phyloP scores from a whole-genome alignment of 2,113 vertebrate species.

The Seriola quinqueradiata region DNA sequence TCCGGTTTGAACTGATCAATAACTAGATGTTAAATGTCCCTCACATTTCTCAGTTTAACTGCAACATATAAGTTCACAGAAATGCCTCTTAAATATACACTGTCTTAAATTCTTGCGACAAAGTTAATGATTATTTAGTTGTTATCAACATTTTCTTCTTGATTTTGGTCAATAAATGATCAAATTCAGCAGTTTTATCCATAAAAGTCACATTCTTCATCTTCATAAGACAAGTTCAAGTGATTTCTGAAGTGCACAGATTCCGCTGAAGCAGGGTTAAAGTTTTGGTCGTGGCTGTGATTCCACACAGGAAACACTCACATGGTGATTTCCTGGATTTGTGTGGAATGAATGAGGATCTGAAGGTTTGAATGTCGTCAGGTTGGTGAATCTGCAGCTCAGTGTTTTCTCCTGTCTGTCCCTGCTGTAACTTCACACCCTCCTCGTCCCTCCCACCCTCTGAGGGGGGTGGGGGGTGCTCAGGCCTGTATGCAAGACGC shows the following conservation, averaged over 20 bases:
- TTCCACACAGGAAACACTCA: neutral
- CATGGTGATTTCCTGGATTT: neutral
- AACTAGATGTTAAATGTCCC: neutral
- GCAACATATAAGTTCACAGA: too few species aligned
- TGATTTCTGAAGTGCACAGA: neutral
- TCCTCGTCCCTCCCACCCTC: neutral
- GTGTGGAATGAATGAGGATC: neutral
- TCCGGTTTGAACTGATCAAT: neutral
- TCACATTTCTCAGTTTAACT: too few species aligned
- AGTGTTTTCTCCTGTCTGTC: neutral
- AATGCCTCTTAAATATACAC: too few species aligned
- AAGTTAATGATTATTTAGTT: neutral
- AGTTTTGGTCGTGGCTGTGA: neutral
- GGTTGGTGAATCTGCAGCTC: slow-evolving; percentile 34
- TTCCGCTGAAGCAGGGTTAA: neutral
- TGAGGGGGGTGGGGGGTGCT: neutral
- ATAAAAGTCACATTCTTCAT: neutral
- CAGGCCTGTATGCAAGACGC: slow-evolving; percentile 56
- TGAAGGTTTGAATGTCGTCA: slow-evolving; percentile 20
- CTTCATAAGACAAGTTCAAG: neutral
- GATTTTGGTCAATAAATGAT: neutral
- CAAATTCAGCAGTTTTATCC: neutral
- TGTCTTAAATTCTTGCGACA: too few species aligned
- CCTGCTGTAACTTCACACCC: slow-evolving; percentile 56
- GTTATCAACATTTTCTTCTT: neutral